A percentile compares a stretch with the other conserved stretches of the same genome.
phyloP scores from a whole-genome alignment of 2,113 vertebrate genomes.

The Eonycteris spelaea region DNA sequence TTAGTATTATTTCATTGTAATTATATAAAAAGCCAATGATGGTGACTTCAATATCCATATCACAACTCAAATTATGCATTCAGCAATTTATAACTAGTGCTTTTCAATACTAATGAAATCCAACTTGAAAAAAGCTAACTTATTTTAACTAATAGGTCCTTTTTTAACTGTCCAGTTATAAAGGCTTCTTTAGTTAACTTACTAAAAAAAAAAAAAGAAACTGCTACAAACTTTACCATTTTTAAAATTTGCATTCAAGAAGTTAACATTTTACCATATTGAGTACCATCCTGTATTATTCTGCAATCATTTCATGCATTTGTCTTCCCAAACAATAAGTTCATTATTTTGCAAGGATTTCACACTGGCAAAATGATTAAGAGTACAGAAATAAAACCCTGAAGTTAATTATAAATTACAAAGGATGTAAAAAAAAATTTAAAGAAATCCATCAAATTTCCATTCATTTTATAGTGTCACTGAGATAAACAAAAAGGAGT shows the following conservation, averaged over 20 bases:
- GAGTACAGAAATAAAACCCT: not conserved
- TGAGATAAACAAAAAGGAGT: not conserved
- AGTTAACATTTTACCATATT: not conserved
- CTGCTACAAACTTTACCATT: not conserved
- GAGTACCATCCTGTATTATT: not conserved
- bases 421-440: not conserved
- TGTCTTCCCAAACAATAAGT: not conserved
- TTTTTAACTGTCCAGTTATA: not conserved
- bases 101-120: not conserved
- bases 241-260: not conserved
- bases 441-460: not conserved
- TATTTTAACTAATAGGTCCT: not conserved
- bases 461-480: not conserved
- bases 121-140: not conserved
- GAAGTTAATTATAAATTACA: not conserved
- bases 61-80: not conserved
- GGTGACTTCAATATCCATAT: not conserved
- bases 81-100: not conserved
- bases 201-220: not conserved
- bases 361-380: constrained; percentile 7
- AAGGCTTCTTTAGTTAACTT: not conserved
- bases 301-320: not conserved
- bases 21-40: not conserved
- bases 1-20: not conserved
- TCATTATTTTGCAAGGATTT: not conserved